These are phyloP conservation scores for Cromileptes altivelis DNA, from an alignment of 2,113 vertebrate species.

Conservation along the genomic window DNA sequence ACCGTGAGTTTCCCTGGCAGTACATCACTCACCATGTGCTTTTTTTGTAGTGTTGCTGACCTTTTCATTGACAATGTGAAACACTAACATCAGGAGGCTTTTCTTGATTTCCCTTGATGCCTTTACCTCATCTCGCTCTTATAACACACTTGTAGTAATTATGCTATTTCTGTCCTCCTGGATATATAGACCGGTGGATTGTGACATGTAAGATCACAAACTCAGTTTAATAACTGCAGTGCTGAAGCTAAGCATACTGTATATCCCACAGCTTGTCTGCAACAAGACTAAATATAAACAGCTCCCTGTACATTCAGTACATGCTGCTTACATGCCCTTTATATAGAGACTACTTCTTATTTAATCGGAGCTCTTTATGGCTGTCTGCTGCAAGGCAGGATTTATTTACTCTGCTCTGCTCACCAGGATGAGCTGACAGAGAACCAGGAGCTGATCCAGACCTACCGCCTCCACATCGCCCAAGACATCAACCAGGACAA, in stretches of 20 bases:
- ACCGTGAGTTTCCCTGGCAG: conserved; percentile 86
- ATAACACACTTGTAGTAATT: conserved; percentile 45
- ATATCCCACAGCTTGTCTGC: neutral
- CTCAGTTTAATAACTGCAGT: conserved; percentile 15
- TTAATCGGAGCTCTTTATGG: neutral
- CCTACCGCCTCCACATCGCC: conserved; percentile 95
- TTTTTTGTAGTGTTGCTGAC: conserved; percentile 4
- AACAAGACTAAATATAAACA: neutral
- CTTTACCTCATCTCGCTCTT: neutral
- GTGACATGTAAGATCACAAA: neutral
- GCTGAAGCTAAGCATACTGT: neutral
- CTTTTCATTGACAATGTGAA: conserved; percentile 21
- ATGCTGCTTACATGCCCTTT: neutral
- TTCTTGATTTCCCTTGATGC: conserved; percentile 57
- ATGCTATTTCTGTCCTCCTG: conserved; percentile 23
- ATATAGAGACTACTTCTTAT: neutral
- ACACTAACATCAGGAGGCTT: neutral
- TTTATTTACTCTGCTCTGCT: neutral
- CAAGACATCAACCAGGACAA: conserved; percentile 99
- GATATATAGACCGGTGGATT: neutral
- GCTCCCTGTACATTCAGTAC: neutral
- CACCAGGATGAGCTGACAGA: conserved; percentile 95
- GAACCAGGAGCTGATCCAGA: conserved; percentile 96
- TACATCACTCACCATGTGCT: neutral
- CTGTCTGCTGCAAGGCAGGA: neutral